Evolutionary conservation across 2,888 invertebrate genomes (phyloP).

Genomic region (Pelosia muscerda): DNA sequence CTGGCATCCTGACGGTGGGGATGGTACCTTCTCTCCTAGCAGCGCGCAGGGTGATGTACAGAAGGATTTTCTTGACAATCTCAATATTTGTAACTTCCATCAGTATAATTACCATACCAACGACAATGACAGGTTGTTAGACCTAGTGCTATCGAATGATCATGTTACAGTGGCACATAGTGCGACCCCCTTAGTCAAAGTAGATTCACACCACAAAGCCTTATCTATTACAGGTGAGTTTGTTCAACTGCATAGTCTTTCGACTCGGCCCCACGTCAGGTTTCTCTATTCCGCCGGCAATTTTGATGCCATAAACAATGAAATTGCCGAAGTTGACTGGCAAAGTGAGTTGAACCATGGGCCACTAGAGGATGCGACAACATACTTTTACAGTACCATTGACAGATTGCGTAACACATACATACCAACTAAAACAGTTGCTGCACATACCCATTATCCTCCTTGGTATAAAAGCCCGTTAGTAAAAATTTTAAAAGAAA

Average conservation of each 20-base stretch:
- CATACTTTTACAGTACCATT: conserved; percentile 10
- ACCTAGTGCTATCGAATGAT: conserved; percentile 15
- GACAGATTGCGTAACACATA: not conserved
- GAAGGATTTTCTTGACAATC: conserved; percentile 3
- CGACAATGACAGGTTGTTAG: conserved; percentile 4
- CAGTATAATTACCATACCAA: conserved; percentile 17
- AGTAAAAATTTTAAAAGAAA: conserved; percentile 16
- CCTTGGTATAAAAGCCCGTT: conserved; percentile 14
- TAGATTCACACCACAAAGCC: no score
- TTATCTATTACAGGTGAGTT: no score
- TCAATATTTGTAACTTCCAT: conserved; percentile 11
- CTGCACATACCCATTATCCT: not conserved
- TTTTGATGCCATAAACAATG: not conserved
- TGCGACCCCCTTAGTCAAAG: conserved; percentile 6
- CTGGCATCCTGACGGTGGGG: not conserved
- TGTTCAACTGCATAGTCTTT: no score
- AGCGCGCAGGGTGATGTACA: conserved; percentile 4
- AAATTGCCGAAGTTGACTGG: conserved; percentile 9
- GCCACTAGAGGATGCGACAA: conserved; percentile 9
- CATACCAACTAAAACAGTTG: conserved; percentile 8
- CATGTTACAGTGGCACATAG: conserved; percentile 2
- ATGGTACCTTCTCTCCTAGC: conserved; percentile 2
- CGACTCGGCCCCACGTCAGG: not conserved
- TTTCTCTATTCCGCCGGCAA: conserved; percentile 10
- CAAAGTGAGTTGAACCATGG: not conserved